Conservation (phyloP, 2,888 invertebrate genomes). For the Sarcophaga carnaria region DNA sequence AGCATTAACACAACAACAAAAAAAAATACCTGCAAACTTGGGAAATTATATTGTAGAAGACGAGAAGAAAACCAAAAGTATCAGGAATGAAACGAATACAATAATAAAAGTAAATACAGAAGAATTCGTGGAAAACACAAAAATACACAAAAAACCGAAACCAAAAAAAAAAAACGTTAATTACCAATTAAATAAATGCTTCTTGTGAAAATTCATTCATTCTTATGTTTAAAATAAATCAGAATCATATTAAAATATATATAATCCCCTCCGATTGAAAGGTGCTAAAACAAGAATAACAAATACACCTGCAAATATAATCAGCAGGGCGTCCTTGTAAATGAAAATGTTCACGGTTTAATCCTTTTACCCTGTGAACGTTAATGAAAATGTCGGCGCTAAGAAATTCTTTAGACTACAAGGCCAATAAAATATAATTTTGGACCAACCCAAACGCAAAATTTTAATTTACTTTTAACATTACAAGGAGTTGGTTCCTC, state of each 20-base stretch:
- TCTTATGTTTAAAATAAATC: slow-evolving; percentile 23
- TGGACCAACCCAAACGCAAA: slow-evolving; percentile 30
- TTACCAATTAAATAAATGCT: slow-evolving; percentile 57
- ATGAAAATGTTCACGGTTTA: slow-evolving; percentile 56
- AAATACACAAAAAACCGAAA: slow-evolving; percentile 65
- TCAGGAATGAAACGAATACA: slow-evolving; percentile 57
- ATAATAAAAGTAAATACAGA: slow-evolving; percentile 61
- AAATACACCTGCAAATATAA: slow-evolving; percentile 62
- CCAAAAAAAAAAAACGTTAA: slow-evolving; percentile 52
- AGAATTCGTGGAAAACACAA: slow-evolving; percentile 69
- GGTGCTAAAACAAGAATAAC: slow-evolving; percentile 54
- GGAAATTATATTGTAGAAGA: slow-evolving; percentile 63
- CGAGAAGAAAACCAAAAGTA: slow-evolving; percentile 59
- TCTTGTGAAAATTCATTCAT: slow-evolving; percentile 35
- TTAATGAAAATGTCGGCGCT: slow-evolving; percentile 49
- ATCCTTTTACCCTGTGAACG: slow-evolving; percentile 30
- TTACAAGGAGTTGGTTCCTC: slow-evolving; percentile 12
- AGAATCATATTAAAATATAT: slow-evolving; percentile 4
- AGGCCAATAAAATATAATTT: slow-evolving; percentile 27
- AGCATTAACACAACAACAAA: slow-evolving; percentile 67
- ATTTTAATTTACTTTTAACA: not conserved
- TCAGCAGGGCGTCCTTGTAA: slow-evolving; percentile 66
- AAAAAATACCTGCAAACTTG: slow-evolving; percentile 70
- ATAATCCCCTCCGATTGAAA: slow-evolving; percentile 37
- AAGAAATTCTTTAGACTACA: slow-evolving; percentile 28